A percentile compares a stretch with the other conserved stretches of the same genome.
phyloP scores from a whole-genome alignment of 2,797 vertebrate genomes.

The Adelosebastes latens region DNA sequence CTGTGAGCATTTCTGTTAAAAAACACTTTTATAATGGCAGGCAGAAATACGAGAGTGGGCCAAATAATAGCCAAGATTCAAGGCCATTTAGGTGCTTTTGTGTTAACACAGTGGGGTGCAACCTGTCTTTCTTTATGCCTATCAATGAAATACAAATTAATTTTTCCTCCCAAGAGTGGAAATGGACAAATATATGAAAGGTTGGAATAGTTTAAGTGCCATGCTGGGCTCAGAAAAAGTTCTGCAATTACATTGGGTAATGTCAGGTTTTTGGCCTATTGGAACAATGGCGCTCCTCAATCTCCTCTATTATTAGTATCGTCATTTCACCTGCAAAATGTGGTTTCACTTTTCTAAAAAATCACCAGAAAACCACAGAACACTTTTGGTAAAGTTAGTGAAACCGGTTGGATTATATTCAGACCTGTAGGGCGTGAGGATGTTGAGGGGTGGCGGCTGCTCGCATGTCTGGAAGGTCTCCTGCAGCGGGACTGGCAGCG shows the following conservation, averaged over 20 bases:
- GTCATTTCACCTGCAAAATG: neutral
- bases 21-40: conserved; percentile 5
- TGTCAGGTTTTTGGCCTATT: neutral
- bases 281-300: neutral
- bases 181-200: neutral
- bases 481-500: conserved; percentile 94
- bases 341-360: neutral
- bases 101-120: neutral
- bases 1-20: neutral
- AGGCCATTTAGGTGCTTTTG: neutral
- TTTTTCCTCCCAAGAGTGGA: neutral
- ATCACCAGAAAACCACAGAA: neutral
- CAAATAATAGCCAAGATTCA: neutral
- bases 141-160: neutral
- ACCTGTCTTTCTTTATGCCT: neutral
- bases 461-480: conserved; percentile 95
- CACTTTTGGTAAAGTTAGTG: neutral
- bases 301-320: neutral
- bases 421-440: conserved; percentile 96
- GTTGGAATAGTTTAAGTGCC: neutral
- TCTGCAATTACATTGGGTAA: neutral
- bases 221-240: neutral
- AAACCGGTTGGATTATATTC: conserved; percentile 28
- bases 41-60: neutral
- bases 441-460: conserved; percentile 96